Evolutionary conservation across 2,113 vertebrate species (phyloP).

Genomic region (Macquaria australasica): DNA sequence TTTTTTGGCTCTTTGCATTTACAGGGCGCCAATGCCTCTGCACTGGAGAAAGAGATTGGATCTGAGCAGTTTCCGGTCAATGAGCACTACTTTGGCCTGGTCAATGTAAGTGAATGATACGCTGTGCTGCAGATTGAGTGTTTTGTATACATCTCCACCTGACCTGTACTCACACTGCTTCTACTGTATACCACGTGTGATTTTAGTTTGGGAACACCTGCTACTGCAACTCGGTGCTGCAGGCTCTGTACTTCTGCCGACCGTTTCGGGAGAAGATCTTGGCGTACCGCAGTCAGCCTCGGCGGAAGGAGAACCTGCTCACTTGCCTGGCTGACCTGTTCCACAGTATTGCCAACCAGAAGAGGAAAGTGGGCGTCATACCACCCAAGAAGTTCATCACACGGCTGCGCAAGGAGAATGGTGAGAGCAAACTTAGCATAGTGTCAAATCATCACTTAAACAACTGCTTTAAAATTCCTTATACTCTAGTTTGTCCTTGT

Average conservation of each 20-base stretch:
- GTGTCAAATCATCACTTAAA: not conserved
- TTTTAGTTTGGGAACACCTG: conserved; percentile 97
- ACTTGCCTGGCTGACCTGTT: conserved; percentile 97
- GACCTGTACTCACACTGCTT: not conserved
- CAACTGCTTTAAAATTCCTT: not conserved
- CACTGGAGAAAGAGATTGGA: conserved; percentile 99
- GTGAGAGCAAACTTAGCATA: conserved; percentile 78
- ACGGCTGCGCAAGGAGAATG: conserved; percentile 95
- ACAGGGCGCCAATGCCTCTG: conserved; percentile 99
- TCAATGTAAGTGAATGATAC: conserved; percentile 90
- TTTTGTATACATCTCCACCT: not conserved
- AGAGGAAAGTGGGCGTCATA: conserved; percentile 99
- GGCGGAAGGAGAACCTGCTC: conserved; percentile 97
- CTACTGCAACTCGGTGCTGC: conserved; percentile 99
- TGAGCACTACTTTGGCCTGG: conserved; percentile 99
- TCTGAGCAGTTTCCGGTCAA: conserved; percentile 99
- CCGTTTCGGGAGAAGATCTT: conserved; percentile 98
- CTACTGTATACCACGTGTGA: not conserved
- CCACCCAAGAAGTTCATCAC: conserved; percentile 99
- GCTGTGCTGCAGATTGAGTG: not conserved
- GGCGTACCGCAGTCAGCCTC: conserved; percentile 96
- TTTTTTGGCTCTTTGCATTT: conserved; percentile 20
- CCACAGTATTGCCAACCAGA: conserved; percentile 98
- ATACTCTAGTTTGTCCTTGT: not conserved
- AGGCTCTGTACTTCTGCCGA: conserved; percentile 98